A percentile compares a stretch with the other conserved stretches of the same genome.
Evolutionary conservation across 2,113 vertebrate species (phyloP).

Genomic region (Pachyramphus minor): DNA sequence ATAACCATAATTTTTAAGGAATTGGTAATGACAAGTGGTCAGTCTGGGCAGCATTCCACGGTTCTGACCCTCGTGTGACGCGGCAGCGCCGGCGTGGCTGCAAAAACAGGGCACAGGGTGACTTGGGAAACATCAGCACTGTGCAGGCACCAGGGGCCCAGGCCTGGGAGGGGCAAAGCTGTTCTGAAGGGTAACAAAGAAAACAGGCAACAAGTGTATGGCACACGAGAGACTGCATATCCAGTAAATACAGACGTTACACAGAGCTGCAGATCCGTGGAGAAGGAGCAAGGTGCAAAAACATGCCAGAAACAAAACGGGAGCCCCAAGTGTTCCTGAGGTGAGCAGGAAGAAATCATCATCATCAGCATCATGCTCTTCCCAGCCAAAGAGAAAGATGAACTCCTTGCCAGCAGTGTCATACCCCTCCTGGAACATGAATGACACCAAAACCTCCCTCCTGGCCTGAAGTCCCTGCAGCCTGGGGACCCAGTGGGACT

Average conservation of each 20-base stretch:
- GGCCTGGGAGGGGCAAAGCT: not conserved
- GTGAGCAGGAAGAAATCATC: not conserved
- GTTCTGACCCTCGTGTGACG: accelerated
- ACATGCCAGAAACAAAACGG: not conserved
- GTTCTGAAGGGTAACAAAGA: not conserved
- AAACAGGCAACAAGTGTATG: not conserved
- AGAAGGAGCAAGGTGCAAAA: not conserved
- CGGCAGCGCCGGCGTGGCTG: accelerated
- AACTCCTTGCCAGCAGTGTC: not conserved
- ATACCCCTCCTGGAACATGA: accelerated
- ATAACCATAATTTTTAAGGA: not conserved
- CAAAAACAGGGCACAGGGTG: not conserved
- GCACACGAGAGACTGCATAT: not conserved
- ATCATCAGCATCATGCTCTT: not conserved
- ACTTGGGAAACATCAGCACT: not conserved
- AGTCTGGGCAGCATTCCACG: not conserved
- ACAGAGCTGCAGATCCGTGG: not conserved
- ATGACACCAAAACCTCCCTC: not conserved
- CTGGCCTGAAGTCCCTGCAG: not conserved
- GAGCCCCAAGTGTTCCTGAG: accelerated
- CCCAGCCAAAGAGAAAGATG: not conserved
- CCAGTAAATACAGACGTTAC: not conserved
- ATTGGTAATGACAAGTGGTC: not conserved
- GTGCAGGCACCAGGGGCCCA: accelerated
- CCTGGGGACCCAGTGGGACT: accelerated